Conservation (phyloP, 2,113 vertebrate species). For the Atlantisia rogersi region DNA sequence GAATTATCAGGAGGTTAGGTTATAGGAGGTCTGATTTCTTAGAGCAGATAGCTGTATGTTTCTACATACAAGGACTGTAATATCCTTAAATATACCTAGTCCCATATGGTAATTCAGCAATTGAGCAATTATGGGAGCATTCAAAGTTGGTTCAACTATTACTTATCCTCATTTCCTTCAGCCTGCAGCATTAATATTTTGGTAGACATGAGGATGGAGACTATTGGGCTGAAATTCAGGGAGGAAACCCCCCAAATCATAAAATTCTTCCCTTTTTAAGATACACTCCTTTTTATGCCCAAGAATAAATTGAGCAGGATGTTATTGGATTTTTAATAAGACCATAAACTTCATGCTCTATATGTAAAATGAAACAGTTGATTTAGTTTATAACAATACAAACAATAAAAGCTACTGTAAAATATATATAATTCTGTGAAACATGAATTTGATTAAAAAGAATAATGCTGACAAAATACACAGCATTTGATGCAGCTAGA, state of each 20-base stretch:
- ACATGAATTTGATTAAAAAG: conserved; percentile 10
- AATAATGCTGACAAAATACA: background rate
- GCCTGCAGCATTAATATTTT: background rate
- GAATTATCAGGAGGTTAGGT: background rate
- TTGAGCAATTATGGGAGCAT: background rate
- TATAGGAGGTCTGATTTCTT: background rate
- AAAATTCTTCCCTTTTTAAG: background rate
- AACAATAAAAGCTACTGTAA: conserved; percentile 7
- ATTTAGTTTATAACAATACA: conserved; percentile 1
- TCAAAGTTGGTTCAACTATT: background rate
- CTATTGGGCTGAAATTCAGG: background rate
- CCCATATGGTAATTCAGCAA: background rate
- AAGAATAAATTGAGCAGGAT: background rate
- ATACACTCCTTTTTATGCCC: background rate
- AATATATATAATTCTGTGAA: background rate
- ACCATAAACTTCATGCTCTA: conserved; percentile 13
- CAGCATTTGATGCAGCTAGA: background rate
- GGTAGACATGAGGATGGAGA: background rate
- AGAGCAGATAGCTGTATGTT: background rate
- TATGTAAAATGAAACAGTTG: conserved; percentile 2
- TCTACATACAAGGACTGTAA: background rate
- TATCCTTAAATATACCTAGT: background rate
- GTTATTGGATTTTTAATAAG: background rate
- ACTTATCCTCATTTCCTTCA: background rate
- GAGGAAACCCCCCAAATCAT: accelerated